A percentile compares a stretch with the other conserved stretches of the same genome.
These are phyloP conservation scores for Noctua pronuba DNA, from an alignment of 2,888 invertebrate species.

Conservation along the genomic window DNA sequence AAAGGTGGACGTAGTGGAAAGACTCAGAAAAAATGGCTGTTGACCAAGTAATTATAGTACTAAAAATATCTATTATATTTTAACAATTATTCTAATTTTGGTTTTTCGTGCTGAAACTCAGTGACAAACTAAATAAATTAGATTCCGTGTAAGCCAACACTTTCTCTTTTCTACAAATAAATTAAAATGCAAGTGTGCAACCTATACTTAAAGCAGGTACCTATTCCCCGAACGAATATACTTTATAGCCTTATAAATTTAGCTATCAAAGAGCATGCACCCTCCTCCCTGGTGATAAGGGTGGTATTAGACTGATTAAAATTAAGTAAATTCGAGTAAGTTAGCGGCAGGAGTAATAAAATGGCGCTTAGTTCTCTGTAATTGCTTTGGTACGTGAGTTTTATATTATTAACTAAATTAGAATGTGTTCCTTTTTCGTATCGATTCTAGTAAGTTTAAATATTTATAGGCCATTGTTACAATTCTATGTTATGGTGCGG, in stretches of 20 bases:
- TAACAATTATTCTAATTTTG: not conserved
- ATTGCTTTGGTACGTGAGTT: conserved; percentile 74
- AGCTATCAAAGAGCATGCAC: conserved; percentile 33
- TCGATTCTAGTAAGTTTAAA: conserved; percentile 38
- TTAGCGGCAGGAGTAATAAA: conserved; percentile 71
- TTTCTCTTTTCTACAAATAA: conserved; percentile 59
- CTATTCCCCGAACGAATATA: conserved; percentile 65
- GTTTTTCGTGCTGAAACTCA: conserved; percentile 14
- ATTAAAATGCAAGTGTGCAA: conserved; percentile 72
- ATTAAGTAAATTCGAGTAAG: conserved; percentile 66
- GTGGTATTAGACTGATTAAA: conserved; percentile 47
- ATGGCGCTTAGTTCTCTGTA: conserved; percentile 73
- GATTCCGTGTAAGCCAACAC: conserved; percentile 48
- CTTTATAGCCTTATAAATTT: conserved; percentile 68
- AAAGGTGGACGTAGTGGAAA: no score
- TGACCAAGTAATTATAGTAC: not conserved
- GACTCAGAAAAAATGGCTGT: not conserved
- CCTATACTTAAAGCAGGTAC: conserved; percentile 67
- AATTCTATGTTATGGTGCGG: not conserved
- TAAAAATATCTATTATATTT: not conserved
- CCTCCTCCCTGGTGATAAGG: conserved; percentile 36
- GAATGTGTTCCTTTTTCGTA: conserved; percentile 51
- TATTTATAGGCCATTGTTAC: conserved; percentile 20
- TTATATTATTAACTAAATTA: conserved; percentile 71
- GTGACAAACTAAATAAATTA: conserved; percentile 18